Percentiles rank a stretch among this genome's conserved stretches.
phyloP scores from a whole-genome alignment of 1,140 invertebrate species.

The Danaus plexippus region DNA sequence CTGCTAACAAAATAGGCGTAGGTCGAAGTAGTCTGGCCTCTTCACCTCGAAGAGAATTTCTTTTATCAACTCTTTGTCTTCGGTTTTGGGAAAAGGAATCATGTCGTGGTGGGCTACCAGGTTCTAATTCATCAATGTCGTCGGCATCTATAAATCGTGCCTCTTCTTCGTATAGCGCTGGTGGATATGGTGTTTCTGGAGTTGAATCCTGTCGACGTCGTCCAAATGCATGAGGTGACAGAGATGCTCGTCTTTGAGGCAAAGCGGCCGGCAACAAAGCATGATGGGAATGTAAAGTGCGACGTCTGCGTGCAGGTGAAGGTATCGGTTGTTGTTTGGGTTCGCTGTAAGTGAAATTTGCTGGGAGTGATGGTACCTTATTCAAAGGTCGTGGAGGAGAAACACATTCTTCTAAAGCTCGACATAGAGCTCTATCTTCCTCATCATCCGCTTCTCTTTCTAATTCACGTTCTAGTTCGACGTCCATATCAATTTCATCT shows the following conservation, averaged over 20 bases:
- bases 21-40: constrained; percentile 56
- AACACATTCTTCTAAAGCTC: constrained; percentile 46
- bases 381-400: constrained; percentile 46
- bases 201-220: constrained; percentile 61
- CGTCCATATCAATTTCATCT: constrained; percentile 93
- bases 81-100: constrained; percentile 58
- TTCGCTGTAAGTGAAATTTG: constrained; percentile 80
- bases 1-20: constrained; percentile 44
- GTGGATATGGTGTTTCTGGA: constrained; percentile 39
- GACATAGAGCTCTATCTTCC: constrained; percentile 77
- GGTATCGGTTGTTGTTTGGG: constrained; percentile 61
- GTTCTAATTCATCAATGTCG: constrained; percentile 59
- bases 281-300: constrained; percentile 62
- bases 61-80: constrained; percentile 53
- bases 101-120: constrained; percentile 46
- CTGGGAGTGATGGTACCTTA: constrained; percentile 78
- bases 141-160: constrained; percentile 69
- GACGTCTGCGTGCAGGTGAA: constrained; percentile 55
- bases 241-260: constrained; percentile 51
- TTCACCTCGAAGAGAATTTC: constrained; percentile 56
- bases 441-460: constrained; percentile 82
- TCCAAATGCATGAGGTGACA: constrained; percentile 63
- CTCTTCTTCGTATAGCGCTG: constrained; percentile 67
- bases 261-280: constrained; percentile 51
- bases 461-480: constrained; percentile 87